Evolutionary conservation across 92 coral and sea anemone genomes (phyloP), one percentile per base, ranked within the genome.

Genomic region (Porites lobata): DNA sequence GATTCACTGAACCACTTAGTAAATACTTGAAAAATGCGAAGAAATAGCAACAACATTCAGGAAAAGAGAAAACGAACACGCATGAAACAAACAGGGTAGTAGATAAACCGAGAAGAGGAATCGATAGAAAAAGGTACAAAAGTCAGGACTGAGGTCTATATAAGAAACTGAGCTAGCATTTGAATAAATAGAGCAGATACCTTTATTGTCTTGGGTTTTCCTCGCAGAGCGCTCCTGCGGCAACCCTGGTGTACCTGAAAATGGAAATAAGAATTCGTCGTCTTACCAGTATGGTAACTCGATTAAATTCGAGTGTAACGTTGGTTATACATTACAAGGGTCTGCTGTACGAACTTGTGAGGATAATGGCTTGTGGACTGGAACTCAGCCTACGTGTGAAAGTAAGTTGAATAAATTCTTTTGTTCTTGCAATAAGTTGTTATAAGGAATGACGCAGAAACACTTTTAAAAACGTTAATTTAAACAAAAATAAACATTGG

Each of bases 181-280:
- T 29, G 50, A 52, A 8, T 15, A 18, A 3, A 12, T 38, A 38
- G 47, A 38, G 5, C 75, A 13, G 19, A 58, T 6, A 65, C 65
- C 32, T 7, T 15, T 21, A 38, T 20, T 58, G 26, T 50, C 18
- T n/a, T 24, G 1, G 47, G 1, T 65, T 50, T 38, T 50, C 63
- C 22, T 38, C 53, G 18, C 19, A 95, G 98, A 91, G 83, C 90
- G 92, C 8, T 95, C 98, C 3, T 95, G 98, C 76, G 98, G 98
- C 22, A 93, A 93, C 38, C 93, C 95, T 15, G 98, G 95, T 74
- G 52, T 69, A 1, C 98, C 98, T 9, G 84, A 82, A 15, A 79
- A 95, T 72, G 96, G 98, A 21, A 52, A 65, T 53, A 95, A 95
- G 89, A 72, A 62, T 1, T 90, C 96, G 0, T 24, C 62, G 1